Evolutionary conservation across 92 coral and sea anemone species (phyloP).

Genomic region (Hydrozoanthus gracilis): DNA sequence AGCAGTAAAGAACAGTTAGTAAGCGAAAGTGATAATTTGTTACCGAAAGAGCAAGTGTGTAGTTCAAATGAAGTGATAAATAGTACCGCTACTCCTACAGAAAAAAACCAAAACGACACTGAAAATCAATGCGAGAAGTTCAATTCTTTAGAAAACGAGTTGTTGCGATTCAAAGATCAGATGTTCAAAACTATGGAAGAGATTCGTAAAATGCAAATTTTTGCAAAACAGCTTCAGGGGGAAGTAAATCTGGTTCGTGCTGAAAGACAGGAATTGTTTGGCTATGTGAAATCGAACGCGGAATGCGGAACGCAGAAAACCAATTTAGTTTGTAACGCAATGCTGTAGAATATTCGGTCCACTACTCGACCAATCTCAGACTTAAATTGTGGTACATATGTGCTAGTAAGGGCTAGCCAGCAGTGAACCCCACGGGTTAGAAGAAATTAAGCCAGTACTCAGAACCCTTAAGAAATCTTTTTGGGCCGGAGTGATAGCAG

Average conservation of each 20-base stretch:
- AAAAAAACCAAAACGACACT: not conserved
- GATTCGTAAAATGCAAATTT: not conserved
- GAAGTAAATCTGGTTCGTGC: slow-evolving; percentile 10
- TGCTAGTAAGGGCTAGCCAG: too few species aligned
- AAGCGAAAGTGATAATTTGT: not conserved
- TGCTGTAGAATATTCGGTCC: not conserved
- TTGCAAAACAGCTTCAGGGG: not conserved
- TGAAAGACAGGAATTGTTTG: slow-evolving; percentile 10
- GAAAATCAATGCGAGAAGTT: not conserved
- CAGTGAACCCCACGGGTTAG: not conserved
- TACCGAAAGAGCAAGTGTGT: not conserved
- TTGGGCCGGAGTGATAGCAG: too few species aligned
- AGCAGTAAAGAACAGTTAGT: slow-evolving; percentile 2
- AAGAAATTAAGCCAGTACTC: too few species aligned
- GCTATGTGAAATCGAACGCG: not conserved
- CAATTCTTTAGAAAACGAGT: slow-evolving; percentile 20
- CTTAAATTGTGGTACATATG: too few species aligned
- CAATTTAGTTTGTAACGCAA: slow-evolving; percentile 15
- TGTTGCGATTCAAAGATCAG: slow-evolving; percentile 14
- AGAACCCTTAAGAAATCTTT: too few species aligned
- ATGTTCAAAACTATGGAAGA: slow-evolving; percentile 16
- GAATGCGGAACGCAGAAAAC: not conserved
- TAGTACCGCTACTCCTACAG: not conserved
- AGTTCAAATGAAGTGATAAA: not conserved
- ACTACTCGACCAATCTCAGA: too few species aligned